Evolutionary conservation across 2,113 vertebrate species (phyloP).

Genomic region (Toxotes chatareus): DNA sequence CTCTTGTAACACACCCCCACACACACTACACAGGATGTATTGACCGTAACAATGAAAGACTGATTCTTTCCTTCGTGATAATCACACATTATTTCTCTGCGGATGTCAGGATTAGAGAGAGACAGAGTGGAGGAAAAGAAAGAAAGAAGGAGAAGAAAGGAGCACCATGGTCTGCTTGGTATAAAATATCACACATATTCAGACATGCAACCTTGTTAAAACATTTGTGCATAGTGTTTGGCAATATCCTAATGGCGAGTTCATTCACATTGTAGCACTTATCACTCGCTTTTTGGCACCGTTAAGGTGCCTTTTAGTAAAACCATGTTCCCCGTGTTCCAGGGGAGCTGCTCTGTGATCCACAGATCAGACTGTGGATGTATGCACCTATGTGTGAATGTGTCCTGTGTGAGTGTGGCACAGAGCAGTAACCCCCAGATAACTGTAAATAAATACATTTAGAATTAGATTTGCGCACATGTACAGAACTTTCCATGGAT

Average conservation of each 20-base stretch:
- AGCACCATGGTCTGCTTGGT: background rate
- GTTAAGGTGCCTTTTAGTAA: background rate
- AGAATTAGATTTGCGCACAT: too few species aligned
- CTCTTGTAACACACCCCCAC: background rate
- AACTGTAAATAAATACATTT: too few species aligned
- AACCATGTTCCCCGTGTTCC: background rate
- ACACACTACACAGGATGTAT: conserved; percentile 4
- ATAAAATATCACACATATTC: background rate
- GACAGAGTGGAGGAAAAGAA: background rate
- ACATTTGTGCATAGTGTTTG: background rate
- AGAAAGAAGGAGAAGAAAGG: background rate
- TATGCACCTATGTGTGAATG: background rate
- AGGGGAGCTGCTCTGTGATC: background rate
- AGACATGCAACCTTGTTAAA: background rate
- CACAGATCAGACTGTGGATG: background rate
- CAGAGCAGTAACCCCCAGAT: too few species aligned
- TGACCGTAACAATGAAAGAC: conserved; percentile 34
- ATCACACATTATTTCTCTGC: conserved; percentile 38
- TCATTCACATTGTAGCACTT: background rate
- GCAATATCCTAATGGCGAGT: background rate
- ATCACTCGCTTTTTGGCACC: background rate
- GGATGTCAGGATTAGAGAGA: conserved; percentile 17
- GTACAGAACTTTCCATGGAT: too few species aligned
- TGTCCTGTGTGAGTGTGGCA: too few species aligned
- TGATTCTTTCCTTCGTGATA: conserved; percentile 24